Evolutionary conservation across 2,113 vertebrate genomes (phyloP).

Genomic region (Silurus meridionalis): DNA sequence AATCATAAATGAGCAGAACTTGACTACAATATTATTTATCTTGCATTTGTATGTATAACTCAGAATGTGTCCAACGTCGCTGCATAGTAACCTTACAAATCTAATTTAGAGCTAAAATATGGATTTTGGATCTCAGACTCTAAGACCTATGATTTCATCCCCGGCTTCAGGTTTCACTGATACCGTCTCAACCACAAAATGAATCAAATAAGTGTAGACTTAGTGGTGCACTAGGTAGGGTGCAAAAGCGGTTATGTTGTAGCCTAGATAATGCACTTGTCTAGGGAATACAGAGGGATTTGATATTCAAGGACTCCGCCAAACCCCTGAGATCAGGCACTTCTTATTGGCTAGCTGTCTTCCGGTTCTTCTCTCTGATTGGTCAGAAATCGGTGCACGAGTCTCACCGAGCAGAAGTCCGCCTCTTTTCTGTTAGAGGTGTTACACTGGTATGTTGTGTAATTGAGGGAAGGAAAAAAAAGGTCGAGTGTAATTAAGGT

Average conservation of each 20-base stretch:
- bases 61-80: neutral
- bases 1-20: neutral
- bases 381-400: conserved; percentile 68
- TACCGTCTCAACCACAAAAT: neutral
- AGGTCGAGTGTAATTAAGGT: neutral
- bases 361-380: conserved; percentile 54
- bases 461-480: neutral
- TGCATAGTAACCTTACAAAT: neutral
- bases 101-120: conserved; percentile 1
- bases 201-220: neutral
- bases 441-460: neutral
- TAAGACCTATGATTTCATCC: conserved; percentile 57
- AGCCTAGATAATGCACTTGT: neutral
- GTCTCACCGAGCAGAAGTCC: conserved; percentile 49
- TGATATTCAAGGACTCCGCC: conserved; percentile 48
- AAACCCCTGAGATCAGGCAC: conserved; percentile 57
- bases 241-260: neutral
- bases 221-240: neutral
- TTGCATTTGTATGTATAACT: neutral
- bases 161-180: conserved; percentile 38
- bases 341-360: conserved; percentile 60
- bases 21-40: neutral
- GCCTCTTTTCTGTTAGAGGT: neutral
- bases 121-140: neutral
- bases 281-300: neutral